phyloP scores from a whole-genome alignment of 1,140 invertebrate species.

The Thalassaphorura encarpata region DNA sequence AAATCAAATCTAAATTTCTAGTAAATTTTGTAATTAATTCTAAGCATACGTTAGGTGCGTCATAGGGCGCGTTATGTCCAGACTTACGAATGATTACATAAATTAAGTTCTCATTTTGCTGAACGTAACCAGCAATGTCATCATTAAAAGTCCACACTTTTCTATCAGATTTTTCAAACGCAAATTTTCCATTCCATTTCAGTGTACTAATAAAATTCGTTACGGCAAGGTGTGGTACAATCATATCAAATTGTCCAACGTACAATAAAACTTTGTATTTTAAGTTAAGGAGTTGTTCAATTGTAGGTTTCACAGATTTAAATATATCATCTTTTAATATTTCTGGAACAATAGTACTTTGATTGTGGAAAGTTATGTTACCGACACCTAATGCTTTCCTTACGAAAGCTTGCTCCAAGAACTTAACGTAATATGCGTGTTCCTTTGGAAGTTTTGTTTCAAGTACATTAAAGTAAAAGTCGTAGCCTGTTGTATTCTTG shows the following conservation, averaged over 20 bases:
- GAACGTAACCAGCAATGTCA: neutral
- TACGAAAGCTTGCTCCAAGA: neutral
- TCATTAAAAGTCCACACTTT: neutral
- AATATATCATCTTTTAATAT: neutral
- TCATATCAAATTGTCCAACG: neutral
- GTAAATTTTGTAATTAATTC: neutral
- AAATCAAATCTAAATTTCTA: neutral
- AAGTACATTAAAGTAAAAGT: conserved; percentile 45
- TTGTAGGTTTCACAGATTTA: neutral
- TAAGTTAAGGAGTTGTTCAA: neutral
- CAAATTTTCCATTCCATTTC: neutral
- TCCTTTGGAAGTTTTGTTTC: neutral
- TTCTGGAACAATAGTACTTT: neutral
- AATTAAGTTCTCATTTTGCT: neutral
- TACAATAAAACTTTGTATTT: neutral
- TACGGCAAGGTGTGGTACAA: neutral
- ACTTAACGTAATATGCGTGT: neutral
- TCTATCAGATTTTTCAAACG: neutral
- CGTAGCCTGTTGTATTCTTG: conserved; percentile 42
- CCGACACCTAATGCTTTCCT: neutral
- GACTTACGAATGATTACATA: neutral
- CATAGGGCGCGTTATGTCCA: neutral
- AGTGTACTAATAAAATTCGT: neutral
- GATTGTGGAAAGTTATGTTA: neutral
- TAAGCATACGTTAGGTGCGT: neutral